Conservation (phyloP, 2,888 invertebrate genomes). For the Agrotis ipsilon region DNA sequence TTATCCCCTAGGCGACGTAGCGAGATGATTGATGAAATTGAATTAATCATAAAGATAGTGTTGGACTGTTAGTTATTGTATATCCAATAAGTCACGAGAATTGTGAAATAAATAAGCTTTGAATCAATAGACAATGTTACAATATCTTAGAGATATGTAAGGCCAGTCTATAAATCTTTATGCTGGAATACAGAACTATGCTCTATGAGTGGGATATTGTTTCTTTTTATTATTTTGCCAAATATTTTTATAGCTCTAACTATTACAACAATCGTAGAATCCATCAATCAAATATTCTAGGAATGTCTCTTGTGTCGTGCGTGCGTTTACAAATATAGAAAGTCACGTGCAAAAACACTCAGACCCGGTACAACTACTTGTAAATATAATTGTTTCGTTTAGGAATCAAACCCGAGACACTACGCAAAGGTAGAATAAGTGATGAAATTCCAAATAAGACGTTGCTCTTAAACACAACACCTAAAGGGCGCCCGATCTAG, state of each 20-base stretch:
- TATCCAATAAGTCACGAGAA: neutral
- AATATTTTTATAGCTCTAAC: neutral
- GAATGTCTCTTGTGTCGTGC: too few relatives aligned
- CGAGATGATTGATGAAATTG: slow-evolving; percentile 42
- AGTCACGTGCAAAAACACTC: too few relatives aligned
- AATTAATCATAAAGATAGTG: slow-evolving; percentile 6
- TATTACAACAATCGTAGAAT: neutral
- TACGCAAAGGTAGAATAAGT: too few relatives aligned
- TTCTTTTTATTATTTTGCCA: neutral
- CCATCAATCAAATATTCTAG: neutral
- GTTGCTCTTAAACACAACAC: slow-evolving; percentile 29
- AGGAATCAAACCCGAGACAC: too few relatives aligned
- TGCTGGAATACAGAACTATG: too few relatives aligned
- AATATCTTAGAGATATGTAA: neutral
- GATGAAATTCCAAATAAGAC: neutral
- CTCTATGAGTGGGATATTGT: too few relatives aligned
- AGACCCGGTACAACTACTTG: too few relatives aligned
- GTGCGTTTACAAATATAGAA: too few relatives aligned
- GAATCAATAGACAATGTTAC: neutral
- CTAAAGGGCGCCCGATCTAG: slow-evolving; percentile 43
- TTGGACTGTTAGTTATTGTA: slow-evolving; percentile 11
- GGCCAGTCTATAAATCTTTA: too few relatives aligned
- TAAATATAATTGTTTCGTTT: too few relatives aligned
- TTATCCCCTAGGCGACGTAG: slow-evolving; percentile 41
- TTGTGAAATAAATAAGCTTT: neutral